phyloP scores from a whole-genome alignment of 1,140 invertebrate species.

The Lineus longissimus region DNA sequence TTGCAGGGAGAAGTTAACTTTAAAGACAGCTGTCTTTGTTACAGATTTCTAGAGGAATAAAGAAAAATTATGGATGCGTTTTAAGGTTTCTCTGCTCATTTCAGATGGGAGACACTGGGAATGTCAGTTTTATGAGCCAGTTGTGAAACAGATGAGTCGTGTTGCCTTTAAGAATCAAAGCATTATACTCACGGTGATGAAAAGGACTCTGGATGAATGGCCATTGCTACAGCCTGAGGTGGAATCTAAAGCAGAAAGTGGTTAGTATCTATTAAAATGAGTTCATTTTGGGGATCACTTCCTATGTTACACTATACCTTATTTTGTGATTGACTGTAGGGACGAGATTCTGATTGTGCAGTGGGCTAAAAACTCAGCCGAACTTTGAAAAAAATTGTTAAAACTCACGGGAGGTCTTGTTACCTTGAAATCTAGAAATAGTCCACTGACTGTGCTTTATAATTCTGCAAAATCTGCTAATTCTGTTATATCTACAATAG shows the following conservation, averaged over 20 bases:
- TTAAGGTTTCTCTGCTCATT: background rate
- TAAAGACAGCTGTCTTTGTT: background rate
- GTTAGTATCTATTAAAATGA: background rate
- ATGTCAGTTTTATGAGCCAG: conserved; percentile 10
- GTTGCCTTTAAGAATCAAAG: conserved; percentile 7
- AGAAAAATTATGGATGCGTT: too few species aligned
- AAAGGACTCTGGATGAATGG: conserved; percentile 11
- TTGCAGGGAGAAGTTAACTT: background rate
- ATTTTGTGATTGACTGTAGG: background rate
- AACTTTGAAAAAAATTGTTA: background rate
- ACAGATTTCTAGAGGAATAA: too few species aligned
- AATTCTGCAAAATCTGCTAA: background rate
- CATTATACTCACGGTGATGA: conserved; percentile 13
- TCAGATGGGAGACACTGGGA: conserved; percentile 16
- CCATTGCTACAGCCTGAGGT: conserved; percentile 9
- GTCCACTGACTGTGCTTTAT: background rate
- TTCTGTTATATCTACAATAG: background rate
- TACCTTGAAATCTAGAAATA: background rate
- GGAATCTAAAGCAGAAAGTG: background rate
- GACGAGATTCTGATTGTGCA: conserved; percentile 10
- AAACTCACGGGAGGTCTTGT: background rate
- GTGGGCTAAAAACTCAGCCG: conserved; percentile 9
- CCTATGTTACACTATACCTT: background rate
- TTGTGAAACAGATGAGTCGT: conserved; percentile 8
- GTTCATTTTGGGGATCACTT: background rate